phyloP scores from a whole-genome alignment of 1,140 invertebrate species.

The Mycetomoellerius zeteki region DNA sequence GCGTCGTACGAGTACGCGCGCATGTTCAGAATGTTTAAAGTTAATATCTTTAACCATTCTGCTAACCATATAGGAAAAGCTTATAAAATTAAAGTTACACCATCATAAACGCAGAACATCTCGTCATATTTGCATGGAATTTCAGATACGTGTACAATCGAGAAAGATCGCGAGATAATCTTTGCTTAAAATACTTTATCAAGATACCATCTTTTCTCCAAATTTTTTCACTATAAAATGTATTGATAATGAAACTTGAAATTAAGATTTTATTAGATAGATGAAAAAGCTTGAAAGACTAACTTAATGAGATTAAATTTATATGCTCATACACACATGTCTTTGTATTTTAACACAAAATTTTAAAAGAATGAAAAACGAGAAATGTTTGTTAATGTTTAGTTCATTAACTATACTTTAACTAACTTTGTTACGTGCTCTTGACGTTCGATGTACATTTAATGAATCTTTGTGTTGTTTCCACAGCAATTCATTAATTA shows the following conservation, averaged over 20 bases:
- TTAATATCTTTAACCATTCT: constrained; percentile 39
- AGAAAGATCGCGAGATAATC: neutral
- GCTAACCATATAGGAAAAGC: constrained; percentile 8
- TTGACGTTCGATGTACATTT: neutral
- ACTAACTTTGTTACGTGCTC: neutral
- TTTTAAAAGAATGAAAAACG: constrained; percentile 1
- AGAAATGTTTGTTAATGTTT: neutral
- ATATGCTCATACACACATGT: neutral
- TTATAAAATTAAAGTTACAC: constrained; percentile 44
- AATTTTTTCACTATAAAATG: neutral
- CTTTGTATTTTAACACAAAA: neutral
- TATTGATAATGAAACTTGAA: neutral
- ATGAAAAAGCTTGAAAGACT: neutral
- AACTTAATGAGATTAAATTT: neutral
- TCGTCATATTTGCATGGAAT: constrained; percentile 20
- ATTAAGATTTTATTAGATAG: constrained; percentile 7
- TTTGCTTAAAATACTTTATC: neutral
- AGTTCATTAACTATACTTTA: neutral
- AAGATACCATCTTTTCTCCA: neutral
- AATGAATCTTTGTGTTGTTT: neutral
- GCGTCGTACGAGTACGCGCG: constrained; percentile 4
- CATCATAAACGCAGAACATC: constrained; percentile 3
- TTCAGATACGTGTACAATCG: neutral
- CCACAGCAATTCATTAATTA: neutral
- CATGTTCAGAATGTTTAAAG: constrained; percentile 42